Evolutionary conservation across 2,797 vertebrate species (phyloP).

Genomic region (Coendou prehensilis): DNA sequence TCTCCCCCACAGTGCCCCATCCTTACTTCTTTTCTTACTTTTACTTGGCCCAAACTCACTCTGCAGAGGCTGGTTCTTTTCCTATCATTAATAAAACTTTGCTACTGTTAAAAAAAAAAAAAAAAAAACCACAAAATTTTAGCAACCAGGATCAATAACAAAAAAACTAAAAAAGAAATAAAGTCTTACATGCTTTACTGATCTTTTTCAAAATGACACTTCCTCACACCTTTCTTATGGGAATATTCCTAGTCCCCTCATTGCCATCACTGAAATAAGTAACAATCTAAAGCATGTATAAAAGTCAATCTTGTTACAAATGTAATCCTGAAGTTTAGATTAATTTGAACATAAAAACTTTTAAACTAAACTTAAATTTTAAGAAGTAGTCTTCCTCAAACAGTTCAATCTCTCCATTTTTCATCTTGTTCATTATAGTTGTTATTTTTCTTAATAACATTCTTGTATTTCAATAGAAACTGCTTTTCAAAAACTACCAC

Average conservation of each 20-base stretch:
- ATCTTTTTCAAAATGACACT: constrained; percentile 50
- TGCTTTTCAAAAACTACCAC: constrained; percentile 17
- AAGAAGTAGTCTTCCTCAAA: constrained; percentile 28
- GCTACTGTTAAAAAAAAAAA: neutral
- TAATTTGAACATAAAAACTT: constrained; percentile 58
- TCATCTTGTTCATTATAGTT: constrained; percentile 21
- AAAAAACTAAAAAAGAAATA: neutral
- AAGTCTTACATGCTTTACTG: neutral
- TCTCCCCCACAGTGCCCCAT: no score
- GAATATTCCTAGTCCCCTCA: neutral
- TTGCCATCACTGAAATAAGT: constrained; percentile 17
- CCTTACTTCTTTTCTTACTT: neutral
- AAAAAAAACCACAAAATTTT: neutral
- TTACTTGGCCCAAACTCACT: neutral
- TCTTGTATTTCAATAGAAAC: constrained; percentile 42
- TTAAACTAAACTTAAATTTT: constrained; percentile 36
- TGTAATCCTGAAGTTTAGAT: constrained; percentile 16
- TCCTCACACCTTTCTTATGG: constrained; percentile 36
- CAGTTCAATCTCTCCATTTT: neutral
- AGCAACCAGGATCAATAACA: neutral
- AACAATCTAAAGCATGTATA: neutral
- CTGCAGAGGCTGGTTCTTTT: neutral
- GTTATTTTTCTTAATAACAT: neutral
- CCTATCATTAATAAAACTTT: neutral
- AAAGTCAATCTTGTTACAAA: constrained; percentile 57